Evolutionary conservation across 2,113 vertebrate genomes (phyloP), one percentile per base, ranked within the genome.

Genomic region (Stercorarius parasiticus): DNA sequence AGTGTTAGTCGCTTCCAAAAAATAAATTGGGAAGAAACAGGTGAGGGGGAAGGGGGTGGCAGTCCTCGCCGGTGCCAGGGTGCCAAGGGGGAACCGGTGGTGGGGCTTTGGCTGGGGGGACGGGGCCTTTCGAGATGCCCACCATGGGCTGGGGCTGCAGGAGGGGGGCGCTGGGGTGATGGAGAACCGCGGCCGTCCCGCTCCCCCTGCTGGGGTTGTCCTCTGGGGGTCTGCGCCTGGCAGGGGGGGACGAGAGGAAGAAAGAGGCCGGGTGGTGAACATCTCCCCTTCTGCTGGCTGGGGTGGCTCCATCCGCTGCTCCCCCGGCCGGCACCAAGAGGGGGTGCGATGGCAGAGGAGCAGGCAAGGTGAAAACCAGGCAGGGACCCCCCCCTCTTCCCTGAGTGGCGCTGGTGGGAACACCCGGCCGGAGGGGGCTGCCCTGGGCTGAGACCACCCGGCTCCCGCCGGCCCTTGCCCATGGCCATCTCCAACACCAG

Each of bases 171-270:
- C 0, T 59, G 1, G 13, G 77, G 67, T 2, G 66, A 2, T 18
- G 72, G 52, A 14, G 53, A 14, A 27, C 17, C 2, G 1, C 0
- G 6, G 15, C 34, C 1, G 19, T 9, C 8, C 30, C 2, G 1
- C 42, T 69, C 47, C 30, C 47, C 53, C n/a, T 6, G 0, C 8
- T 0, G 30, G 27, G 5, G 2, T 36, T 50, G 10, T 53, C 25
- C 62, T 64, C 66, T 9, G 4, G 0, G 15, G 47, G 4, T 36
- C 38, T 5, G 32, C 2, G 20, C 32, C 11, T 8, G 2, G 20
- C 50, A 5, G 21, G 0, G 22, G 1, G 22, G 12, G 52, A 21
- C 0, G 27, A 59, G 52, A 1, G 2, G 64, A 18, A 55, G 1
- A 10, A 18, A 22, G 59, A 8, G 26, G 50, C 65, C 25, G 42